phyloP scores from a whole-genome alignment of 2,113 vertebrate genomes.

The Heteronetta atricapilla region DNA sequence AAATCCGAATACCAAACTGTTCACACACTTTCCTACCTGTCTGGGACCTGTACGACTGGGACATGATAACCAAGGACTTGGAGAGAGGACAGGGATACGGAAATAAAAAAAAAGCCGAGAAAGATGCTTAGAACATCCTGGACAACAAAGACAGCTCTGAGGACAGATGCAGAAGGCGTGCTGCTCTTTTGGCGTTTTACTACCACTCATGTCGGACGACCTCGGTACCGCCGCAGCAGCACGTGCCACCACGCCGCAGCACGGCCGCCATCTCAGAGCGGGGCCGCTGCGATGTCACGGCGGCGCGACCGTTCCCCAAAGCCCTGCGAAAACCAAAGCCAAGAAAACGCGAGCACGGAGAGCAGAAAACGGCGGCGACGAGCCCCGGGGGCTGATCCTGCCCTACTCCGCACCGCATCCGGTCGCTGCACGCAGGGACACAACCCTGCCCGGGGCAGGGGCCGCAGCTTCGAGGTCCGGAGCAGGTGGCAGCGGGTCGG shows the following conservation, averaged over 20 bases:
- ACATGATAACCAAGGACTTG: fast-evolving
- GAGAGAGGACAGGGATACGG: fast-evolving
- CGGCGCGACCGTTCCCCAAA: fast-evolving
- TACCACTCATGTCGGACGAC: not conserved
- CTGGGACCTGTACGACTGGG: fast-evolving
- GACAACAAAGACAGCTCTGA: fast-evolving
- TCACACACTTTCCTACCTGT: not conserved
- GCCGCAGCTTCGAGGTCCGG: not conserved
- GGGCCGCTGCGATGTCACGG: fast-evolving
- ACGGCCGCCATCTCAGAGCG: fast-evolving
- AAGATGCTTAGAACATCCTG: not conserved
- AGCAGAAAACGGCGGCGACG: fast-evolving
- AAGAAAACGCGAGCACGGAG: too few relatives aligned
- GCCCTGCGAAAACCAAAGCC: fast-evolving
- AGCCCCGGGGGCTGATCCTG: too few relatives aligned
- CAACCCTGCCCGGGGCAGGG: not conserved
- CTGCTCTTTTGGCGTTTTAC: too few relatives aligned
- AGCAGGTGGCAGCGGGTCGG: too few relatives aligned
- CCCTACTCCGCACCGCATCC: not conserved
- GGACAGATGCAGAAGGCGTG: too few relatives aligned
- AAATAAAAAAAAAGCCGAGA: not conserved
- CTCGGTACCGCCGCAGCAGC: fast-evolving
- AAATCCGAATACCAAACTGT: not conserved
- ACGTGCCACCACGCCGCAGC: not conserved
- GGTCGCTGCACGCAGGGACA: fast-evolving